Percentiles rank a stretch among this genome's conserved stretches.
phyloP scores from a whole-genome alignment of 1,140 invertebrate species.

The Brachionus rotundiformis region DNA sequence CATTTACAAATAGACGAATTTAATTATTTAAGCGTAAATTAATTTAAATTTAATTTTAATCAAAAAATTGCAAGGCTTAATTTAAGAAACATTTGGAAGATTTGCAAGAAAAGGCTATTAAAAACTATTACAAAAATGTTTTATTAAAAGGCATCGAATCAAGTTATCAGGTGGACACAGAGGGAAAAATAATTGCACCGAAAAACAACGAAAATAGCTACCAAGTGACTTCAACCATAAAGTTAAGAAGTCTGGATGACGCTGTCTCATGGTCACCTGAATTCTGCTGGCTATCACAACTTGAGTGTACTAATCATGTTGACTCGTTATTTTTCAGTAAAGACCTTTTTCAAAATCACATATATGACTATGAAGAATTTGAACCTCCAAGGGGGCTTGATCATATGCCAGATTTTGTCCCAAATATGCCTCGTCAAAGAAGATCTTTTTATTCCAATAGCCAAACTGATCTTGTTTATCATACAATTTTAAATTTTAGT shows the following conservation, averaged over 20 bases:
- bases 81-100: not conserved
- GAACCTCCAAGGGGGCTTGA: not conserved
- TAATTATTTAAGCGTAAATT: not conserved
- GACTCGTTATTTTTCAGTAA: not conserved
- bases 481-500: not conserved
- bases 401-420: not conserved
- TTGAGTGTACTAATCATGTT: not conserved
- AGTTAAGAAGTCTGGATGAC: conserved; percentile 2
- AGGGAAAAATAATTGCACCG: not conserved
- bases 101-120: not conserved
- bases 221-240: not conserved
- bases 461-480: not conserved
- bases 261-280: not conserved
- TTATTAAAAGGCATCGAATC: conserved; percentile 3
- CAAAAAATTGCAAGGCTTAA: not conserved
- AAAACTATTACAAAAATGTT: conserved; percentile 14
- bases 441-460: not conserved
- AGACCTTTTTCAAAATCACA: not conserved
- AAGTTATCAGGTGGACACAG: not conserved
- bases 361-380: not conserved
- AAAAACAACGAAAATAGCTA: not conserved
- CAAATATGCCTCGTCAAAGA: not conserved
- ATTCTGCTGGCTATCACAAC: not conserved
- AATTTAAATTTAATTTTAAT: not conserved
- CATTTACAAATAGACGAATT: not conserved